Conservation (phyloP, 2,797 vertebrate species). For the Nyctibius grandis region DNA sequence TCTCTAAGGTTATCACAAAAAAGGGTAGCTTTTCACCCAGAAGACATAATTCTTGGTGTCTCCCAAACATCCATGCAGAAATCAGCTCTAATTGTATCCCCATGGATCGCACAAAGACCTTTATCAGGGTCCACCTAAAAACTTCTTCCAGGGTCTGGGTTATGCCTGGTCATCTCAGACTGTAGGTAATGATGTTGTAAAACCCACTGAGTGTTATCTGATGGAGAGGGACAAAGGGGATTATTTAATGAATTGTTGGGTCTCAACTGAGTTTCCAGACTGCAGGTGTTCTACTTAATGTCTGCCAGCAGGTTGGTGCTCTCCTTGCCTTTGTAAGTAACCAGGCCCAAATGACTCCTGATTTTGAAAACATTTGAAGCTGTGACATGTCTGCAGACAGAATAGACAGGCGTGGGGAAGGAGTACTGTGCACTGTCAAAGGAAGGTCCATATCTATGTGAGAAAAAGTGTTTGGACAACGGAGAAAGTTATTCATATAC, state of each 20-base stretch:
- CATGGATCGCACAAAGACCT: background rate
- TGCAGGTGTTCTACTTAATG: background rate
- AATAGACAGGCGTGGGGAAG: background rate
- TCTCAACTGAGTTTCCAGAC: background rate
- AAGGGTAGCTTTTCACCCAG: background rate
- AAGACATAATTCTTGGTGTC: background rate
- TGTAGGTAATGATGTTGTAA: background rate
- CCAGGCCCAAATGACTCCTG: background rate
- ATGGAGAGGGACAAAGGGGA: background rate
- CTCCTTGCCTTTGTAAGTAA: background rate
- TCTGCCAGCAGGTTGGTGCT: background rate
- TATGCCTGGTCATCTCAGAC: background rate
- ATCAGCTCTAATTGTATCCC: background rate
- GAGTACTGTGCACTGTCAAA: background rate
- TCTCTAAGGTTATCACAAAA: background rate
- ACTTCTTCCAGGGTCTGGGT: background rate
- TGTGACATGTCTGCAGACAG: background rate
- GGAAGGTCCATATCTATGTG: accelerated
- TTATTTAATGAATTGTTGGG: background rate
- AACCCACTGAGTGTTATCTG: background rate
- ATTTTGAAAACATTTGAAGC: background rate
- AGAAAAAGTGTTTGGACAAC: background rate
- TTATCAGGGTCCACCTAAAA: background rate
- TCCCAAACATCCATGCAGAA: background rate
- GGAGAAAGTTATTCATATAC: background rate